phyloP scores from a whole-genome alignment of 2,888 invertebrate genomes.

The Melieria picta region DNA sequence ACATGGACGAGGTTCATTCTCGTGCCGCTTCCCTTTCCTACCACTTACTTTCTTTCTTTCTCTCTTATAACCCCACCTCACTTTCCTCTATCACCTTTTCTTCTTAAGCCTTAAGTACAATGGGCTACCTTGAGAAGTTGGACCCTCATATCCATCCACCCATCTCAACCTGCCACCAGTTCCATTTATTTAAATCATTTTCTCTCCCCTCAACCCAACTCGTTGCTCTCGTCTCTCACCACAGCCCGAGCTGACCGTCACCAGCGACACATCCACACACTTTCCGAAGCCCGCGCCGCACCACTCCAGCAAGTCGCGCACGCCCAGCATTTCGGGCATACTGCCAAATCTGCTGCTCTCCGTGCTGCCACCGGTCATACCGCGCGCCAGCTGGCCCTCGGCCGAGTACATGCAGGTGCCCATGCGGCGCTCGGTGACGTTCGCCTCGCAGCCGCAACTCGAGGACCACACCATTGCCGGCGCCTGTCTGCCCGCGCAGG shows the following conservation, averaged over 20 bases:
- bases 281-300: slow-evolving; percentile 30
- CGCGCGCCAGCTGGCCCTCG: slow-evolving; percentile 81
- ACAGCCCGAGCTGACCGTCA: slow-evolving; percentile 61
- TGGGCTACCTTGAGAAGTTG: no score
- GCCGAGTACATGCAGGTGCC: slow-evolving; percentile 72
- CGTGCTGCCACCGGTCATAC: slow-evolving; percentile 79
- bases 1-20: background rate
- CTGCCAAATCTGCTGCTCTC: slow-evolving; percentile 77
- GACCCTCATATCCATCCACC: no score
- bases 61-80: background rate
- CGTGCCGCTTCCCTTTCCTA: background rate
- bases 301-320: slow-evolving; percentile 63
- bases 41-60: background rate
- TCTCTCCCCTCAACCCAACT: background rate
- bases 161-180: no score
- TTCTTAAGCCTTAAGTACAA: no score
- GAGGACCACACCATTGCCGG: slow-evolving; percentile 65
- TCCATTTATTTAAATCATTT: background rate
- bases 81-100: no score
- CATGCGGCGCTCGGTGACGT: slow-evolving; percentile 72
- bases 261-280: slow-evolving; percentile 51
- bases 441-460: slow-evolving; percentile 74
- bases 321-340: slow-evolving; percentile 77
- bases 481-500: slow-evolving; percentile 70
- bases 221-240: background rate